Percentiles rank a stretch among this genome's conserved stretches.
These are phyloP conservation scores for Diploscapter pachys DNA, from an alignment of 1,140 invertebrate genomes.

Conservation along the genomic window DNA sequence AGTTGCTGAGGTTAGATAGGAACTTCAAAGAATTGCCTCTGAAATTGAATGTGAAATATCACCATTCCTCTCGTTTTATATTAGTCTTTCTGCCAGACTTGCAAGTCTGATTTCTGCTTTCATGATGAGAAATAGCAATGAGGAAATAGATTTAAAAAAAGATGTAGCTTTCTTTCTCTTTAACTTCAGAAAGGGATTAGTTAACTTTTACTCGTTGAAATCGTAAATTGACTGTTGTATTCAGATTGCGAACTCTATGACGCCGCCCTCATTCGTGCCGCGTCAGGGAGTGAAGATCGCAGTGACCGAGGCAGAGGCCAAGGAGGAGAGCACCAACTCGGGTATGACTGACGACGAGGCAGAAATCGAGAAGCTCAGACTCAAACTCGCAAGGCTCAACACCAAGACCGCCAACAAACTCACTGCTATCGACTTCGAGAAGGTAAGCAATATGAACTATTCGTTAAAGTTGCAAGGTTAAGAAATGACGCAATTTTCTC, in stretches of 20 bases:
- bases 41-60: background rate
- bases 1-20: slow-evolving; percentile 15
- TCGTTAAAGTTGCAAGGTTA: too few relatives aligned
- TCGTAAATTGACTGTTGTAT: slow-evolving; percentile 63
- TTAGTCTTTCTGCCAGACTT: too few relatives aligned
- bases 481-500: too few relatives aligned
- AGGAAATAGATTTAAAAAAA: too few relatives aligned
- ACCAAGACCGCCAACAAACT: slow-evolving; percentile 67
- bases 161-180: too few relatives aligned
- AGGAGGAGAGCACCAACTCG: slow-evolving; percentile 24
- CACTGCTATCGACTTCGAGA: slow-evolving; percentile 83
- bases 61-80: background rate
- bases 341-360: slow-evolving; percentile 68
- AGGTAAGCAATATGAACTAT: slow-evolving; percentile 59
- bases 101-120: too few relatives aligned
- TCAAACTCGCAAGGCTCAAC: slow-evolving; percentile 47
- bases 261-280: slow-evolving; percentile 82
- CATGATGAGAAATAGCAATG: too few relatives aligned
- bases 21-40: background rate
- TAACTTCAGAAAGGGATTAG: too few relatives aligned
- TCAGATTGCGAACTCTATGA: slow-evolving; percentile 66
- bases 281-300: slow-evolving; percentile 91
- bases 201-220: background rate
- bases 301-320: slow-evolving; percentile 83
- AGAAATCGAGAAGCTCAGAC: slow-evolving; percentile 68